These are phyloP conservation scores for Dysdera silvatica DNA, from an alignment of 1,140 invertebrate species.

Conservation along the genomic window DNA sequence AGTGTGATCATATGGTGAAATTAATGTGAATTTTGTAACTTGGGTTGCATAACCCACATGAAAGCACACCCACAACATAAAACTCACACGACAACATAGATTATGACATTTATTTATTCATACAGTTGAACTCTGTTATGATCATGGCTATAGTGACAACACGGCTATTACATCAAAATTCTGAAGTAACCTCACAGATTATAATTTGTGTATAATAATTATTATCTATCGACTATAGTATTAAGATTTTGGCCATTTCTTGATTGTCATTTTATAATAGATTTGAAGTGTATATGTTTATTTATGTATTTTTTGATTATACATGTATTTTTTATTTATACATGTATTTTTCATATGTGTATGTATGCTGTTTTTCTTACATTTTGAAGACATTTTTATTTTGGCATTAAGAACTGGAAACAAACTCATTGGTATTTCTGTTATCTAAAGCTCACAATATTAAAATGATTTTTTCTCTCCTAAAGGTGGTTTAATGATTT, in stretches of 20 bases:
- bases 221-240: not conserved
- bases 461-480: slow-evolving; percentile 19
- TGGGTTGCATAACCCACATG: too few species aligned
- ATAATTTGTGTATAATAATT: too few species aligned
- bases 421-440: not conserved
- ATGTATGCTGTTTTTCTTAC: not conserved
- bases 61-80: too few species aligned
- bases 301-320: not conserved
- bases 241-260: not conserved
- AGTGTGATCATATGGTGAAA: too few species aligned
- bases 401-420: not conserved
- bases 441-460: not conserved
- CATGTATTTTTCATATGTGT: not conserved
- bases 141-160: too few species aligned
- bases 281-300: not conserved
- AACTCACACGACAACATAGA: too few species aligned
- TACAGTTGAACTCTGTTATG: too few species aligned
- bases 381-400: too few species aligned
- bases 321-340: not conserved
- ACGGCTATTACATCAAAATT: too few species aligned
- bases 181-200: too few species aligned
- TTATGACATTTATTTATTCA: too few species aligned
- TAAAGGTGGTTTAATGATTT: slow-evolving; percentile 41
- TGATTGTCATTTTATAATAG: not conserved
- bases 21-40: too few species aligned